A percentile compares a stretch with the other conserved stretches of the same genome.
Evolutionary conservation across 2,888 invertebrate genomes (phyloP).

Genomic region (Acrocyrtus sp.): DNA sequence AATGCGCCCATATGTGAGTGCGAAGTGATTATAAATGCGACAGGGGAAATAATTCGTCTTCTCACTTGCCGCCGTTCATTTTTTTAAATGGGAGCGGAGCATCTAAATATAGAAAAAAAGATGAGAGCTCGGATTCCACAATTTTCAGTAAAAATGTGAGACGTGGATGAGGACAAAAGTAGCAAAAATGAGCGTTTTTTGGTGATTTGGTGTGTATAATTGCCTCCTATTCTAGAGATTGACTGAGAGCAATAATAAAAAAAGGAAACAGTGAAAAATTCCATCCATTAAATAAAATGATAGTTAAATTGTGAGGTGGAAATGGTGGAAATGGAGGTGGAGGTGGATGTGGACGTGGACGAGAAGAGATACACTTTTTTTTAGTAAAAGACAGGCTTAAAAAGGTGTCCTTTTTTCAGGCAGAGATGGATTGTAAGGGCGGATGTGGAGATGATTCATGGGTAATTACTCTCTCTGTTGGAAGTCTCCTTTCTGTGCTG

Average conservation of each 20-base stretch:
- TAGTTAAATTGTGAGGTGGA: no score
- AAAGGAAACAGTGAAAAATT: constrained; percentile 21
- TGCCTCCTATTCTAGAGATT: no score
- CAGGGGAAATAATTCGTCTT: no score
- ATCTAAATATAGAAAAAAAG: no score
- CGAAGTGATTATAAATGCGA: constrained; percentile 45
- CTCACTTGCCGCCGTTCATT: no score
- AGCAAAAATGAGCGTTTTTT: no score
- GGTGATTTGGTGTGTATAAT: no score
- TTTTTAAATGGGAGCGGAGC: no score
- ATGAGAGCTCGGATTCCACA: no score
- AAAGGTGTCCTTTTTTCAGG: constrained; percentile 7
- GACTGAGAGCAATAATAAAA: no score
- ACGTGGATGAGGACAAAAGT: no score
- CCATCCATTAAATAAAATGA: constrained; percentile 20
- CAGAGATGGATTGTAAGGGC: constrained; percentile 44
- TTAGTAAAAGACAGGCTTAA: not conserved
- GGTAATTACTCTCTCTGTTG: constrained; percentile 63
- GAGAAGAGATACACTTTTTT: not conserved
- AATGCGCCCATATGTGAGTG: not conserved
- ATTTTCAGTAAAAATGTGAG: no score
- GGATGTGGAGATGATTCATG: constrained; percentile 63
- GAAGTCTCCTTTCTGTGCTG: constrained; percentile 52
- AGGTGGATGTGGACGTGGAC: not conserved
- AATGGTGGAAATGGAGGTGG: constrained; percentile 16